A percentile compares a stretch with the other conserved stretches of the same genome.
Evolutionary conservation across 1,140 invertebrate genomes (phyloP).

Genomic region (Drosophila kohkoa): DNA sequence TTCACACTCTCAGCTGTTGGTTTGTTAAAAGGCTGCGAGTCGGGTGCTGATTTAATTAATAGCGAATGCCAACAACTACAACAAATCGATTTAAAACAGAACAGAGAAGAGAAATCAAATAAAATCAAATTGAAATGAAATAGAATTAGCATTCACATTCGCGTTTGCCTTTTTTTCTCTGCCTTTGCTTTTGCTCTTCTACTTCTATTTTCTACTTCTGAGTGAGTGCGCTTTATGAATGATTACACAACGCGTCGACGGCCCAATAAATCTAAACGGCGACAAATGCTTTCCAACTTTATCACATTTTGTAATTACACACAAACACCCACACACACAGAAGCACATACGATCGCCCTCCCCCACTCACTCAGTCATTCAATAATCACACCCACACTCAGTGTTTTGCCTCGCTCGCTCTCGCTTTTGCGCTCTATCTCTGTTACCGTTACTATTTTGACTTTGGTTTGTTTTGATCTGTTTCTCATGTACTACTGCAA

Average conservation of each 20-base stretch:
- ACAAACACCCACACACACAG: slow-evolving; percentile 4
- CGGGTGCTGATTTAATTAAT: slow-evolving; percentile 77
- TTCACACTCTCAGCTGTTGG: slow-evolving; percentile 37
- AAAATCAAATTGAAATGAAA: slow-evolving; percentile 67
- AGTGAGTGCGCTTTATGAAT: slow-evolving; percentile 43
- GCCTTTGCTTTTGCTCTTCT: neutral
- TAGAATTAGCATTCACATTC: slow-evolving; percentile 61
- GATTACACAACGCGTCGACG: slow-evolving; percentile 53
- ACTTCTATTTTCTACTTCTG: neutral
- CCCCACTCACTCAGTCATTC: neutral
- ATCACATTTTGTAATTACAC: slow-evolving; percentile 38
- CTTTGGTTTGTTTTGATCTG: slow-evolving; percentile 42
- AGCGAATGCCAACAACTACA: slow-evolving; percentile 82
- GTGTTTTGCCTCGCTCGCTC: neutral
- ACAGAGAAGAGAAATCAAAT: slow-evolving; percentile 32
- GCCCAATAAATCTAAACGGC: slow-evolving; percentile 41
- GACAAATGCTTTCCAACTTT: slow-evolving; percentile 40
- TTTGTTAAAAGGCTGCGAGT: slow-evolving; percentile 12
- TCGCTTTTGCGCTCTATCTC: slow-evolving; percentile 5
- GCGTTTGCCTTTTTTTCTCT: neutral
- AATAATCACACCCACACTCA: neutral
- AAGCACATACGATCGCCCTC: neutral
- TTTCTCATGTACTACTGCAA: slow-evolving; percentile 20
- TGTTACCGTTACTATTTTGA: slow-evolving; percentile 15
- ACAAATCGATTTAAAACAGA: slow-evolving; percentile 71